phyloP scores from a whole-genome alignment of 2,888 invertebrate genomes.

The Cryptosula pallasiana region DNA sequence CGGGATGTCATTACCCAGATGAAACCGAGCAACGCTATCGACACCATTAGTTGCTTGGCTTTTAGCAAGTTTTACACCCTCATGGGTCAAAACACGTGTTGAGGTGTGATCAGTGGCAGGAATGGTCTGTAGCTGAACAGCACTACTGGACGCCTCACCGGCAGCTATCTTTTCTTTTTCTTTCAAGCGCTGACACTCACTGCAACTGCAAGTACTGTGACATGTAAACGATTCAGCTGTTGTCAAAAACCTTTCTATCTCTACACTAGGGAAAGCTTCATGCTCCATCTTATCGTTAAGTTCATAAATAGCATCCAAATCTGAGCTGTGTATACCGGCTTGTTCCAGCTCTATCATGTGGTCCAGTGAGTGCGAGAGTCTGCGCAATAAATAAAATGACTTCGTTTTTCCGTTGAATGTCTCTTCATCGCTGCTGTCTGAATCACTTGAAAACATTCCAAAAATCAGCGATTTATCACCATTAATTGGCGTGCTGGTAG shows the following conservation, averaged over 20 bases:
- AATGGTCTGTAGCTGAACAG: too few species aligned
- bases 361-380: not conserved
- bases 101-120: too few species aligned
- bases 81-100: too few species aligned
- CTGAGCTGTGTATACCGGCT: not conserved
- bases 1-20: too few species aligned
- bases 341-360: constrained; percentile 19
- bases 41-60: too few species aligned
- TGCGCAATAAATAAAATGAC: not conserved
- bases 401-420: not conserved
- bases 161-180: not conserved
- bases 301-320: not conserved
- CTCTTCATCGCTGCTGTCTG: not conserved
- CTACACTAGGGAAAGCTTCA: not conserved
- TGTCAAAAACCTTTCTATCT: not conserved
- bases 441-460: not conserved
- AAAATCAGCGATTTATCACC: not conserved
- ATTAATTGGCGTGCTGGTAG: not conserved
- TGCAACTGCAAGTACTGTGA: not conserved
- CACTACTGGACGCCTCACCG: not conserved
- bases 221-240: not conserved
- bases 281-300: not conserved
- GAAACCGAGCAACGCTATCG: too few species aligned
- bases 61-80: too few species aligned
- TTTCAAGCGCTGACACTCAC: not conserved